A percentile compares a stretch with the other conserved stretches of the same genome.
These are phyloP conservation scores for Chroicocephalus ridibundus DNA, from an alignment of 2,113 vertebrate genomes.

Conservation along the genomic window DNA sequence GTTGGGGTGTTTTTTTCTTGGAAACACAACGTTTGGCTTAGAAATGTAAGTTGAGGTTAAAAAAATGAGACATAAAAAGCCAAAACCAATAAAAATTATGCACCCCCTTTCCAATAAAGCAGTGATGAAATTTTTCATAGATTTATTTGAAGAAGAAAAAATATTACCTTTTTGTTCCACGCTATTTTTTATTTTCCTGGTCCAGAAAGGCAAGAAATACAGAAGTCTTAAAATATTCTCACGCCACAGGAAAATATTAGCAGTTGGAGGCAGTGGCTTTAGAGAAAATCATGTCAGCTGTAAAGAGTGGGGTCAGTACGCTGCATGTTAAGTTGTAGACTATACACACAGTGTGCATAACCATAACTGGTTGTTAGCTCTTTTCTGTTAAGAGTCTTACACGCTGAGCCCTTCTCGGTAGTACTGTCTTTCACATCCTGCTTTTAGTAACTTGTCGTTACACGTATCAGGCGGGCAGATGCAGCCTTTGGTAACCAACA, in stretches of 20 bases:
- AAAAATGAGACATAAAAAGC: background rate
- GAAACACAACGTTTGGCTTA: background rate
- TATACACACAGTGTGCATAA: no score
- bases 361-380: background rate
- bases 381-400: background rate
- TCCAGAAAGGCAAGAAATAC: background rate
- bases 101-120: background rate
- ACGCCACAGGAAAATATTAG: background rate
- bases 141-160: background rate
- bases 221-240: background rate
- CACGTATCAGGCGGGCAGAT: background rate
- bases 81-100: background rate
- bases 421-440: background rate
- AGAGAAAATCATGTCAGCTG: rapidly evolving
- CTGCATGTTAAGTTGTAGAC: rapidly evolving
- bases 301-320: rapidly evolving
- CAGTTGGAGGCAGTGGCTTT: background rate
- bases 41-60: background rate
- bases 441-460: no score
- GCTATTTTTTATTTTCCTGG: background rate
- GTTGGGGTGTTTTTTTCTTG: background rate
- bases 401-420: rapidly evolving
- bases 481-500: background rate
- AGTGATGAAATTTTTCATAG: background rate
- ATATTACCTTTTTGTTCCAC: background rate